Evolutionary conservation across 2,888 invertebrate species (phyloP), one percentile per base, ranked within the genome.

Genomic region (Tubulanus polymorphus): DNA sequence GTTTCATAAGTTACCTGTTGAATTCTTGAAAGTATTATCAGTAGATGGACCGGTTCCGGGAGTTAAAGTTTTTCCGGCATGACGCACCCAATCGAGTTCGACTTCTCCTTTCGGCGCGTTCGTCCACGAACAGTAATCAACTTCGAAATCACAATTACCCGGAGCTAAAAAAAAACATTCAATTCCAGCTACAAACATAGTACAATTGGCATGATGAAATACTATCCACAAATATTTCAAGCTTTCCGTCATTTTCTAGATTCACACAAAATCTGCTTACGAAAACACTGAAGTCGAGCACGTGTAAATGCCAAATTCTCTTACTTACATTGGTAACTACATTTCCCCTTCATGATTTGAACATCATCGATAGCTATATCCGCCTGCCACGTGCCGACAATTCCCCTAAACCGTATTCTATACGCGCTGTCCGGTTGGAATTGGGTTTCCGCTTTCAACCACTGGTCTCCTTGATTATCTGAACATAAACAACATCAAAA

Each of bases 331-430:
- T n/a, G n/a, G n/a, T n/a, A n/a, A n/a, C n/a, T n/a, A n/a, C n/a
- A n/a, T n/a, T n/a, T n/a, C n/a, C n/a, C n/a, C n/a, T n/a, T n/a
- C n/a, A n/a, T n/a, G n/a, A n/a, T n/a, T n/a, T n/a, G 54, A 54
- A 73, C 49, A 55, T 75, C 72, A 59, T 75, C 75, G 47, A 75
- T 60, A 8, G 70, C 68, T 26, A 73, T 56, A 51, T 62, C 67
- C 5, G 66, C 65, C 61, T 49, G 49, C 28, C 32, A 49, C 12
- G 5, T 30, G 6, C 23, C 3, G 28, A 29, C 49, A 35, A 26
- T 37, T 10, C 29, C 30, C n/a, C n/a, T n/a, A n/a, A n/a, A n/a
- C n/a, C n/a, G n/a, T n/a, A n/a, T n/a, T n/a, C n/a, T n/a, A n/a
- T n/a, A 29, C 30, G 5, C 23, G 28, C 20, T 27, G 18, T 20